Evolutionary conservation across 2,113 vertebrate genomes (phyloP).

Genomic region (Platycercus adscitus): DNA sequence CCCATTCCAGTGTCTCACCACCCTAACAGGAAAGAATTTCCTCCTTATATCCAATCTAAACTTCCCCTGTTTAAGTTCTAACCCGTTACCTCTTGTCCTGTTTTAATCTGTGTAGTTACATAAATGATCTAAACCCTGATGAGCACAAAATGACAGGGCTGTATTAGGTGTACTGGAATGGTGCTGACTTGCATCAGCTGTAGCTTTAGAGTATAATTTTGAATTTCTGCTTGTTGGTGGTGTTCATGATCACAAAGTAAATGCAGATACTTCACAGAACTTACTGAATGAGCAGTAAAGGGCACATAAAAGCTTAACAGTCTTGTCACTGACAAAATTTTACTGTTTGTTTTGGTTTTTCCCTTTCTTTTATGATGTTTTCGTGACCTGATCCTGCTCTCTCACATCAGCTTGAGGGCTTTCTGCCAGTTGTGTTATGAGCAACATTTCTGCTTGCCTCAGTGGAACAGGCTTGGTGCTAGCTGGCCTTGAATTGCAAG

Average conservation of each 20-base stretch:
- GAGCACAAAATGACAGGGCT: not conserved
- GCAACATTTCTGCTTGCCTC: not conserved
- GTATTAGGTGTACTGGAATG: not conserved
- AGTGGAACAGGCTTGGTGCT: not conserved
- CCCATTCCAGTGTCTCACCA: too few species aligned
- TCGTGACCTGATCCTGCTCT: not conserved
- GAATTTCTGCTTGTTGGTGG: not conserved
- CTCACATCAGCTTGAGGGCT: not conserved
- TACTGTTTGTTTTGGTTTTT: not conserved
- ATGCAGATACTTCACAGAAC: not conserved
- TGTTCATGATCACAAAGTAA: not conserved
- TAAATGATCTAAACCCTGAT: not conserved
- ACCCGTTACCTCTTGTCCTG: too few species aligned
- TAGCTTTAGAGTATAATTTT: not conserved
- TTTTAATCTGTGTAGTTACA: not conserved
- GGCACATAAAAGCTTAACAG: not conserved
- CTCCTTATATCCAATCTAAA: too few species aligned
- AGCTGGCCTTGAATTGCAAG: not conserved
- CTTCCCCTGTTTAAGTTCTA: too few species aligned
- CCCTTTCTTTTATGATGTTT: not conserved
- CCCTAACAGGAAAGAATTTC: too few species aligned
- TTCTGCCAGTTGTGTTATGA: not conserved
- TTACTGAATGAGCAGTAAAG: not conserved
- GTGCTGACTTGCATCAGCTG: not conserved
- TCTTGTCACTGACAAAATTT: not conserved